Base-by-base conservation (phyloP, 2,797 vertebrate genomes). In the Pempheris klunzingeri region DNA sequence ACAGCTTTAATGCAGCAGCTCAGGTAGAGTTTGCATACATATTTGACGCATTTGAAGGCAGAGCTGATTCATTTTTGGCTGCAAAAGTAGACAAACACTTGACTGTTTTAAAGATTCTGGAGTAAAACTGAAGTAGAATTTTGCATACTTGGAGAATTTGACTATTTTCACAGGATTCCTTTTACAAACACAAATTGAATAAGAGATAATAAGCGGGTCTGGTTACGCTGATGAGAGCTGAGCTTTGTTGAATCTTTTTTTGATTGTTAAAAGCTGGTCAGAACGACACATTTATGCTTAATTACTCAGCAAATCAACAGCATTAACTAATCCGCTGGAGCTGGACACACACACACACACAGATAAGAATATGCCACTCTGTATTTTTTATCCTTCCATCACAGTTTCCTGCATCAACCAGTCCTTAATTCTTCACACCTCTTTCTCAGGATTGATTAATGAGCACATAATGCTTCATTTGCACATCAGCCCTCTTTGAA, bases 401-500 rank as follows among this genome's bases (percentile, higher is more conserved):
- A 71, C 39, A 43, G 71, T 36, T 78, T 81, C 69, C 32, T 79
- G 63, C 50, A 34, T 59, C 28, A 62, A 55, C 47, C 50, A 47
- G 24, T 49, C 38, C 63, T 62, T 81, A 68, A 61, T 75, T 77
- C 71, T 72, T 89, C 72, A 81, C 79, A 79, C 69, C 82, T 74
- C 36, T 72, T 81, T 66, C 72, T 83, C 43, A 46, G 63, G 24
- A 88, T 77, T 74, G 76, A 88, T 83, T 83, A 59, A 84, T 88
- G 55, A 52, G 71, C 68, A 73, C 65, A 82, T 68, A 74, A 79
- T 74, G 74, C 59, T 85, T 83, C 46, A 82, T 89, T 80, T 83
- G 78, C 77, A 85, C 75, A 86, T 80, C 60, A 62, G 38, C 58
- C 66, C 39, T 65, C 80, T 90, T 86, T 81, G 75, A 86, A 82